These are phyloP conservation scores for Poecilia latipinna DNA, from an alignment of 2,113 vertebrate genomes.

Conservation along the genomic window DNA sequence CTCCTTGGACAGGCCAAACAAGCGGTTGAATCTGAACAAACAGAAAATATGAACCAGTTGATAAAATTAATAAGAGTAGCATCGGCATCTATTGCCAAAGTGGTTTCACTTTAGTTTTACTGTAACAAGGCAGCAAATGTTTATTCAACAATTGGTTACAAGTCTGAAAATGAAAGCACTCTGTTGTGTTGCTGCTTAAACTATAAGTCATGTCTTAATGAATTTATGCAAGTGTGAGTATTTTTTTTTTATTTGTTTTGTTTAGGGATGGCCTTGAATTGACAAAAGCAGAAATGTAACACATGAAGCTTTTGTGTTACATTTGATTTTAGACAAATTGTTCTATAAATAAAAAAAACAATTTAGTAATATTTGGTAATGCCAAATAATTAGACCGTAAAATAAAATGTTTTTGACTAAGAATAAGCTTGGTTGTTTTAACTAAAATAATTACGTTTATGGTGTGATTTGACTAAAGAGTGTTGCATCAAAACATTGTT, in stretches of 20 bases:
- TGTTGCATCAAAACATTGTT: too few relatives aligned
- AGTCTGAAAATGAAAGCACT: neutral
- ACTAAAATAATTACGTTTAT: neutral
- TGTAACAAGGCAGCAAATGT: neutral
- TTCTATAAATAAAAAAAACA: neutral
- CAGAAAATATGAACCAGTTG: neutral
- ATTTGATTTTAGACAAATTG: neutral
- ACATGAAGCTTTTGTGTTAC: too few relatives aligned
- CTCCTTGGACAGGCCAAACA: slow-evolving; percentile 76
- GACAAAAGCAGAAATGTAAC: too few relatives aligned
- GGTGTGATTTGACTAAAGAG: neutral
- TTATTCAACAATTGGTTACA: neutral
- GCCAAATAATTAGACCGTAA: too few relatives aligned
- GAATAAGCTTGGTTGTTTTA: neutral
- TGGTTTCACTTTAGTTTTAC: neutral
- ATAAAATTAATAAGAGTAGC: neutral
- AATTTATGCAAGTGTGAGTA: neutral
- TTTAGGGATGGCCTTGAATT: neutral
- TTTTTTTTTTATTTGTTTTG: too few relatives aligned
- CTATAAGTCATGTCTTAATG: neutral
- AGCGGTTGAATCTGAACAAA: slow-evolving; percentile 76
- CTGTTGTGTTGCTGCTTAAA: neutral
- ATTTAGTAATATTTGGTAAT: too few relatives aligned
- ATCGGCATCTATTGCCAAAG: neutral
- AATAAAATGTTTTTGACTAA: neutral